phyloP scores from a whole-genome alignment of 2,888 invertebrate species.

The Scaptomyza polygonia region DNA sequence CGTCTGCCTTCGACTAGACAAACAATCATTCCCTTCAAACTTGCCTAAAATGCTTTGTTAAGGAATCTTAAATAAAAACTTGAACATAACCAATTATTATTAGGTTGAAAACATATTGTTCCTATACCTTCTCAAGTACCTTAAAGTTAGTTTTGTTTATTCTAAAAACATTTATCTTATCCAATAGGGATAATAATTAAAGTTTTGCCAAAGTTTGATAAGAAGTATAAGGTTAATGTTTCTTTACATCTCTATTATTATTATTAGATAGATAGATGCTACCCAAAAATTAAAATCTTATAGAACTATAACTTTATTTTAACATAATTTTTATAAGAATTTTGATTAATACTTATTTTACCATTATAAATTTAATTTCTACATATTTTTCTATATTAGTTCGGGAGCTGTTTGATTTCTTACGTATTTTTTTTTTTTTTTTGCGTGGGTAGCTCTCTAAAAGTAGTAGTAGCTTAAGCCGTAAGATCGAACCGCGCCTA shows the following conservation, averaged over 20 bases:
- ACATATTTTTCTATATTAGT: conserved; percentile 24
- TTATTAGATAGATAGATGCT: too few species aligned
- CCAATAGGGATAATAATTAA: too few species aligned
- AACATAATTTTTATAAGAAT: too few species aligned
- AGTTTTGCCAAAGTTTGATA: too few species aligned
- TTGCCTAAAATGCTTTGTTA: neutral
- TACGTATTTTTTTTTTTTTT: too few species aligned
- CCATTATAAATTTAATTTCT: neutral
- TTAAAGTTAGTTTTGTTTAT: neutral
- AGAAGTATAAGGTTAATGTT: too few species aligned
- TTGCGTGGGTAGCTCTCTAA: conserved; percentile 24
- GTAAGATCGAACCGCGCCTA: neutral
- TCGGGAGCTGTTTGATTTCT: conserved; percentile 12
- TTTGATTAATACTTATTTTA: neutral
- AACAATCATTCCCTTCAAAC: neutral
- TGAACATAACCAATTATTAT: neutral
- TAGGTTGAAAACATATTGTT: neutral
- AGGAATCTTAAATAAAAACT: neutral
- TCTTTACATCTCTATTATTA: too few species aligned
- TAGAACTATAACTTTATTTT: too few species aligned
- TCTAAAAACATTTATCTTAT: too few species aligned
- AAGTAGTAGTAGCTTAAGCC: conserved; percentile 1
- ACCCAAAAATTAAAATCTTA: too few species aligned
- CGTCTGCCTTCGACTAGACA: neutral
- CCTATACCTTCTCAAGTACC: neutral